Base-by-base conservation (phyloP, 2,797 vertebrate species). In the Sitta carolinensis region DNA sequence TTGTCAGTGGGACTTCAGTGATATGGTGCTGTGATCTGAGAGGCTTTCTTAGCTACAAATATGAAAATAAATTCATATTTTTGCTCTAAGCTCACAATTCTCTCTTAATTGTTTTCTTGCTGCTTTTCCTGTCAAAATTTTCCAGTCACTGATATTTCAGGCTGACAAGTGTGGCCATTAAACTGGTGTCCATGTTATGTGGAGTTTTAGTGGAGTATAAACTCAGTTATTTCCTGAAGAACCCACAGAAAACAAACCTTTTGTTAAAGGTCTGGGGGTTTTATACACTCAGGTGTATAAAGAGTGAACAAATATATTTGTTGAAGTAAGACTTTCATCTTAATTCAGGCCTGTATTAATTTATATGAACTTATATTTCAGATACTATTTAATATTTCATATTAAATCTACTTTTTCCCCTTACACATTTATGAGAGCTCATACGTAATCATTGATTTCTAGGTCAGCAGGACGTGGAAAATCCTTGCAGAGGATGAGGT, bases 381-480 rank as follows among this genome's bases (percentile, higher is more conserved):
- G 62, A 8, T 36, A 20, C 15, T 81, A 17, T 25, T 67, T 59
- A 45, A 63, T 26, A 16, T n/a, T 89, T 34, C 10, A 11, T 34
- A 10, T 15, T 5, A 64, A 62, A 47, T 54, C 5, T 15, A 3
- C 11, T 43, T 69, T 69, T 76, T 79, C 63, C 4, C 6, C 16
- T 48, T 62, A 7, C 0, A 57, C 23, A 34, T 77, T 63, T 17
- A 5, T n/a, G 30, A 8, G 23, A 7, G 9, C 13, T 21, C 5
- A 2, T 29, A 4, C 16, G 10, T 36, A 9, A 76, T 45, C 82
- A 78, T 73, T 85, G 76, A 27, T 69, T 96, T 97, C 61, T 97
- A 99, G 99, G 99, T 99, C 96, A 99, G 99, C 98, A 98, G 97
- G 96, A 98, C 98, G 0, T 99, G 99, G 99, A 98, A 98, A 87